Percentiles rank a stretch among this genome's conserved stretches.
These are phyloP conservation scores for Galbula dea DNA, from an alignment of 2,113 vertebrate species.

Conservation along the genomic window DNA sequence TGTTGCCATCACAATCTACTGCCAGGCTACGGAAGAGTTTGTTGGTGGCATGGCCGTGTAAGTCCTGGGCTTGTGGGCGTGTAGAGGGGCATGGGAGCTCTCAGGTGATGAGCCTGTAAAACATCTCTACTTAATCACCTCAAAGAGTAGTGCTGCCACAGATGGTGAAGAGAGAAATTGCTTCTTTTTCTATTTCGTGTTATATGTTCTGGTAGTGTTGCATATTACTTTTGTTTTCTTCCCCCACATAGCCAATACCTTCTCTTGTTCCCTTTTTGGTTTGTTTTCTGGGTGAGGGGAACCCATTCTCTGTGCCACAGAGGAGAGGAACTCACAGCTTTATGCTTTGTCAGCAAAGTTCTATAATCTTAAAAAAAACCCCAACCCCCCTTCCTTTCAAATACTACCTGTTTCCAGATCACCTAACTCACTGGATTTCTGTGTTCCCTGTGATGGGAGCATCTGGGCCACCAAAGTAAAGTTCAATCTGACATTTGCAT, in stretches of 20 bases:
- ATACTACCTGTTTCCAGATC: neutral
- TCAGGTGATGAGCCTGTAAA: neutral
- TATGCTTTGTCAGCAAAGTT: neutral
- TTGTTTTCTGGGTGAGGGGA: neutral
- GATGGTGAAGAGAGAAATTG: neutral
- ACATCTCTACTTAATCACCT: neutral
- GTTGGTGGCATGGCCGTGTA: conserved; percentile 92
- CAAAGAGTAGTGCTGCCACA: neutral
- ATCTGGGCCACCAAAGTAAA: neutral
- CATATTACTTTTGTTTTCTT: neutral
- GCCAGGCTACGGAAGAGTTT: conserved; percentile 94
- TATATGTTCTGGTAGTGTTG: neutral
- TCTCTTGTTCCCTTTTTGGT: neutral
- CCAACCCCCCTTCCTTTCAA: neutral
- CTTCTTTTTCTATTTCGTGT: neutral
- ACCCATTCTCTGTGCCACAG: neutral
- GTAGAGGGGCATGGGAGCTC: neutral
- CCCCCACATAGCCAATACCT: neutral
- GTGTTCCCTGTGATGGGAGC: neutral
- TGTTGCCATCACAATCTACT: conserved; percentile 95
- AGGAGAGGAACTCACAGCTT: neutral
- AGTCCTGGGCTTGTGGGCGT: conserved; percentile 39
- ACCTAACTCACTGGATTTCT: neutral
- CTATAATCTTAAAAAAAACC: neutral
- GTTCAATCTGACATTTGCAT: neutral